Evolutionary conservation across 2,888 invertebrate genomes (phyloP), one percentile per base, ranked within the genome.

Genomic region (Dilophus febrilis): DNA sequence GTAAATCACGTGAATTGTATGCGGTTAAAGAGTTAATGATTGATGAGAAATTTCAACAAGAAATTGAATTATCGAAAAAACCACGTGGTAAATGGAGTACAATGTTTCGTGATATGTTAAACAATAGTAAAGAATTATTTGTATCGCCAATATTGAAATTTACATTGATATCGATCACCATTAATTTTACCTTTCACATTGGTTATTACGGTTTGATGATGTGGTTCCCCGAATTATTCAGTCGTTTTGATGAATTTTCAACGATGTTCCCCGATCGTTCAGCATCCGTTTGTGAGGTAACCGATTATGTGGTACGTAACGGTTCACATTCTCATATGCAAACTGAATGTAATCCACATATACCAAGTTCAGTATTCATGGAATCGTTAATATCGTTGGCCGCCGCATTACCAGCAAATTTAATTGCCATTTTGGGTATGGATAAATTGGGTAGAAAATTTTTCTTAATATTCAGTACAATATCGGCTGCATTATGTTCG

Each of bases 191-290:
- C 49, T 86, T 91, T 65, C 87, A 90, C 64, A 90, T 90, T 62
- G 91, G 86, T 75, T 92, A 90, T 61, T 92, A 92, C 59, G 91
- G 91, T 32, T 67, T 92, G 40, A 88, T 88, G 85, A 87, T 92
- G 36, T 92, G 92, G 92, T 90, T 91, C 65, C 91, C 91, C 1
- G 90, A 91, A 64, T 70, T 92, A 55, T 92, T 91, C 65, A 85
- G 83, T 58, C 79, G 90, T 36, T 86, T 85, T 59, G 84, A 86
- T 63, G 82, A 83, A 57, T 87, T 72, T 64, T 71, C 75, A 38
- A 68, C 71, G 39, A 65, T 68, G 27, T 74, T 80, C 61, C 76
- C 78, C 38, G 73, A 71, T 49, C 65, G 68, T 36, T 67, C 71
- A 38, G 77, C 78, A 0, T 72, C 74, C 48, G 80, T 83, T 41